Evolutionary conservation across 2,888 invertebrate genomes (phyloP).

Genomic region (Watsonalla binaria): DNA sequence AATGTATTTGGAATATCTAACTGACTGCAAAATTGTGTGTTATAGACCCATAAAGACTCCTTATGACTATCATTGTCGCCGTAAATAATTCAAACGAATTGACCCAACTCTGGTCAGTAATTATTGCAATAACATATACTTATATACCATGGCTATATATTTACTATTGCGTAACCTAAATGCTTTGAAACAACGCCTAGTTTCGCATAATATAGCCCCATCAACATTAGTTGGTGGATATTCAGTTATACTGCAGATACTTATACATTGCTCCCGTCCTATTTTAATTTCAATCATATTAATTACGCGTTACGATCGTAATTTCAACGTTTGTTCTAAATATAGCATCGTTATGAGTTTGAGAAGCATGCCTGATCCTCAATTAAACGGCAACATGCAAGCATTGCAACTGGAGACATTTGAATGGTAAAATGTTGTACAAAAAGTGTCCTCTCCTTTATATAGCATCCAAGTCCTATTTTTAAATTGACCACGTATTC

Average conservation of each 20-base stretch:
- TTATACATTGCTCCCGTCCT: slow-evolving; percentile 40
- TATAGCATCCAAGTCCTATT: slow-evolving; percentile 47
- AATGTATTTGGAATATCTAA: too few species aligned
- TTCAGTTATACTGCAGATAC: slow-evolving; percentile 37
- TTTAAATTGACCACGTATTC: slow-evolving; percentile 35
- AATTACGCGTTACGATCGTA: slow-evolving; percentile 38
- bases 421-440: slow-evolving; percentile 51
- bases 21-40: slow-evolving; percentile 8
- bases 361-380: slow-evolving; percentile 37
- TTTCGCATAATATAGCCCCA: slow-evolving; percentile 7
- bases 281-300: slow-evolving; percentile 50
- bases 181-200: slow-evolving; percentile 10
- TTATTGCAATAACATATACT: slow-evolving; percentile 17
- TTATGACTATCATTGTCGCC: slow-evolving; percentile 30
- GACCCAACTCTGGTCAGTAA: slow-evolving; percentile 36
- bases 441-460: slow-evolving; percentile 31
- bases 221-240: slow-evolving; percentile 19
- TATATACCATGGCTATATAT: not conserved
- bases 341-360: slow-evolving; percentile 29
- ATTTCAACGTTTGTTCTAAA: slow-evolving; percentile 36
- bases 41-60: slow-evolving; percentile 14
- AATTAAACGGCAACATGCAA: slow-evolving; percentile 41
- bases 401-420: slow-evolving; percentile 35
- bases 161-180: not conserved
- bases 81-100: slow-evolving; percentile 37